Conservation (phyloP, 2,888 invertebrate species). For the Polia nebulosa region DNA sequence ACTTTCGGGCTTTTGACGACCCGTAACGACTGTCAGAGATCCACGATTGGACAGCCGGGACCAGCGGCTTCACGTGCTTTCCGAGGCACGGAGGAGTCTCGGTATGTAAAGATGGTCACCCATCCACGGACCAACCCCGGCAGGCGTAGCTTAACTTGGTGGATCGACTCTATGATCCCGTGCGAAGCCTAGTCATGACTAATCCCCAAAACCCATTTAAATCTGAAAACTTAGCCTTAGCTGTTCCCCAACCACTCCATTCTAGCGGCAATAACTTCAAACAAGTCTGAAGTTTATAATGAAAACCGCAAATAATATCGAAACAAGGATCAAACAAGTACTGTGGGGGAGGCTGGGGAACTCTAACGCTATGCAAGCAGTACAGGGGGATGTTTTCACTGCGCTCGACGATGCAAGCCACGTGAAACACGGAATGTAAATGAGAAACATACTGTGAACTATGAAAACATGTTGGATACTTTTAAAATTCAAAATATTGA, state of each 20-base stretch:
- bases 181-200: no score
- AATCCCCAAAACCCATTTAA: not conserved
- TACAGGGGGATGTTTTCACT: constrained; percentile 64
- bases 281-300: not conserved
- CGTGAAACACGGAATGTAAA: constrained; percentile 64
- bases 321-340: not conserved
- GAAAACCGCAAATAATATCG: not conserved
- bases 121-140: no score
- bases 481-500: not conserved
- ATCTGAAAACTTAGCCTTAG: not conserved
- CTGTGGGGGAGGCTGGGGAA: constrained; percentile 12
- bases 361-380: constrained; percentile 45
- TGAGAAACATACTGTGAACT: constrained; percentile 57
- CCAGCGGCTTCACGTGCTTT: no score
- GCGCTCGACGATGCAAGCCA: constrained; percentile 61
- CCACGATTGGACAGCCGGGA: no score
- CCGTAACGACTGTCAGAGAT: no score
- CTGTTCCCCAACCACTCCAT: no score
- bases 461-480: constrained; percentile 42
- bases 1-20: no score
- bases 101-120: no score
- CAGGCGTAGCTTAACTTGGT: no score
- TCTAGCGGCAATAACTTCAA: not conserved
- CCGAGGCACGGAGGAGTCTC: no score
- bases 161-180: no score